Percentiles rank a stretch among this genome's conserved stretches.
phyloP scores from a whole-genome alignment of 2,888 invertebrate species.

The Nephrotoma flavescens region DNA sequence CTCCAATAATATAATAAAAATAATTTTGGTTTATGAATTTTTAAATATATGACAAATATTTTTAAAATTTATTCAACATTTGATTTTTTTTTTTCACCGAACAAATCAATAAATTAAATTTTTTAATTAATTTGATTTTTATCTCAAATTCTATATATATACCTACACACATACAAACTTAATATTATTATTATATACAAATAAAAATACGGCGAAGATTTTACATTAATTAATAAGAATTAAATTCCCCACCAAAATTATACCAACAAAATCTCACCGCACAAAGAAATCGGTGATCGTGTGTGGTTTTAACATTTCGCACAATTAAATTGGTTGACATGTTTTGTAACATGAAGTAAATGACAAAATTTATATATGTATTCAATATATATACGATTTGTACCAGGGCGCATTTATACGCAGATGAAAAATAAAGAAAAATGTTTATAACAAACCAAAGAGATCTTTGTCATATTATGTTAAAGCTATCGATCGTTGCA shows the following conservation, averaged over 20 bases:
- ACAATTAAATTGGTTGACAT: conserved; percentile 3
- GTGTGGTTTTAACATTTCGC: conserved; percentile 4
- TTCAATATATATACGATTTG: not conserved
- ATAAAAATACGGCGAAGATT: not conserved
- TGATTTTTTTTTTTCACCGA: not conserved
- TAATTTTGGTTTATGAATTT: not conserved
- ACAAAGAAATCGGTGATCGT: not conserved
- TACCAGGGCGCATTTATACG: not conserved
- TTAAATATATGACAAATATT: conserved; percentile 1
- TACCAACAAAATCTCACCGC: not conserved
- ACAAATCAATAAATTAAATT: not conserved
- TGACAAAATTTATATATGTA: not conserved
- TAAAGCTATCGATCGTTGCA: not conserved
- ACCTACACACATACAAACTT: not conserved
- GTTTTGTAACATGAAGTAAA: not conserved
- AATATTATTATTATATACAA: not conserved
- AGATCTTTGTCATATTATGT: not conserved
- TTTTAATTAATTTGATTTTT: conserved; percentile 2
- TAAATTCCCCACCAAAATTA: not conserved
- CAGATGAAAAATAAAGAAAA: not conserved
- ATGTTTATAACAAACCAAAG: not conserved
- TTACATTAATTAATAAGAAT: conserved; percentile 1
- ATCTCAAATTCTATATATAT: not conserved
- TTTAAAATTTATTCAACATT: not conserved
- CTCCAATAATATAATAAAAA: not conserved